Evolutionary conservation across 2,797 vertebrate species (phyloP).

Genomic region (Zenarchopterus dispar): DNA sequence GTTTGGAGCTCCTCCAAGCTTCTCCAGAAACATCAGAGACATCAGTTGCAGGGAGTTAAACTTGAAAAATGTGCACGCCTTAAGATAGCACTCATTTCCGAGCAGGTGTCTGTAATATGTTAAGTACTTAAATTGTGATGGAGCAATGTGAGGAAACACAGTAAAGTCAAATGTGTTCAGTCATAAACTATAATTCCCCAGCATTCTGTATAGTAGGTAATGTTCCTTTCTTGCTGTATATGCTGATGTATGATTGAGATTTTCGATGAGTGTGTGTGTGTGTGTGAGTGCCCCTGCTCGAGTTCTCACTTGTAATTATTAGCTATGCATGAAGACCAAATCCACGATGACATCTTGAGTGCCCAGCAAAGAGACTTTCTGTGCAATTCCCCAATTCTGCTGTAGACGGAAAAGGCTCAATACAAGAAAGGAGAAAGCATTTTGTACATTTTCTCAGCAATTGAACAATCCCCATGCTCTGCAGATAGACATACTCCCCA

Average conservation of each 20-base stretch:
- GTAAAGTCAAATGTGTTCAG: constrained; percentile 62
- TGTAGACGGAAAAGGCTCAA: constrained; percentile 68
- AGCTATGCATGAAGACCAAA: constrained; percentile 95
- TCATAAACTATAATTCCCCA: constrained; percentile 56
- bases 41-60: constrained; percentile 71
- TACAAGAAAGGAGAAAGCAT: constrained; percentile 84
- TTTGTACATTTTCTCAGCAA: constrained; percentile 97
- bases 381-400: constrained; percentile 84
- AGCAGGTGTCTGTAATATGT: constrained; percentile 63
- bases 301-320: constrained; percentile 92
- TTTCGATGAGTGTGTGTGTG: too few species aligned
- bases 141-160: constrained; percentile 60
- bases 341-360: constrained; percentile 94
- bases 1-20: constrained; percentile 68
- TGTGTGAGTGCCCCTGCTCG: constrained; percentile 28
- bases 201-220: constrained; percentile 56
- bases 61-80: constrained; percentile 67
- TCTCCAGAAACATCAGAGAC: constrained; percentile 69
- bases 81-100: constrained; percentile 57
- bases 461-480: constrained; percentile 92
- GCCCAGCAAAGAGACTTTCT: constrained; percentile 90
- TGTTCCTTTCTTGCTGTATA: constrained; percentile 20
- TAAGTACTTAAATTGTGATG: constrained; percentile 58
- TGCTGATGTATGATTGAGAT: constrained; percentile 9
- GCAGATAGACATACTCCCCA: constrained; percentile 92